These are phyloP conservation scores for Megaceryle maxima DNA, from an alignment of 2,113 vertebrate genomes.

Conservation along the genomic window DNA sequence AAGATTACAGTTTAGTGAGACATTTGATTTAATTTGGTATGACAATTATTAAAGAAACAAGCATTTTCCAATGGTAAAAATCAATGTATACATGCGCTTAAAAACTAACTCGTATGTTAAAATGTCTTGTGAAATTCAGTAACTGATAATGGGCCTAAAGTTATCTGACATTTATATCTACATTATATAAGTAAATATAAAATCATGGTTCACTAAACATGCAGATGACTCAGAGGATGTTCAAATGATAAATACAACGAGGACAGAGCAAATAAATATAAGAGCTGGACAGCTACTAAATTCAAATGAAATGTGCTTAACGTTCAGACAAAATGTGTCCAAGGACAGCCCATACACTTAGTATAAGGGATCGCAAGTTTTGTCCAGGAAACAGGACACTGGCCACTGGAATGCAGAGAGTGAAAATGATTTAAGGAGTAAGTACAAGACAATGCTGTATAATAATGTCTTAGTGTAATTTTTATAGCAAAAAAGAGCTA, in stretches of 20 bases:
- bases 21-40: neutral
- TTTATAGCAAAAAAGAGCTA: neutral
- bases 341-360: neutral
- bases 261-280: neutral
- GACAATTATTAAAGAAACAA: neutral
- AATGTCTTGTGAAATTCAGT: neutral
- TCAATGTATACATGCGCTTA: neutral
- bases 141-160: neutral
- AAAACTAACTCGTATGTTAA: neutral
- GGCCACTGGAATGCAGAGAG: neutral
- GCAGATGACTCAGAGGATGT: neutral
- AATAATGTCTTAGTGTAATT: neutral
- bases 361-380: accelerated
- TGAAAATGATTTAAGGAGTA: neutral
- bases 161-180: neutral
- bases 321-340: neutral
- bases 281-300: neutral
- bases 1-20: neutral
- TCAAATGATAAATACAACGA: neutral
- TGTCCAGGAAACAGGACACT: neutral
- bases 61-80: neutral
- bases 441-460: neutral
- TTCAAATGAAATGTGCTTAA: neutral
- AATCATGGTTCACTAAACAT: neutral
- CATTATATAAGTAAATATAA: neutral